These are phyloP conservation scores for Eucera pruinosa DNA, from an alignment of 2,888 invertebrate species.

Conservation along the genomic window DNA sequence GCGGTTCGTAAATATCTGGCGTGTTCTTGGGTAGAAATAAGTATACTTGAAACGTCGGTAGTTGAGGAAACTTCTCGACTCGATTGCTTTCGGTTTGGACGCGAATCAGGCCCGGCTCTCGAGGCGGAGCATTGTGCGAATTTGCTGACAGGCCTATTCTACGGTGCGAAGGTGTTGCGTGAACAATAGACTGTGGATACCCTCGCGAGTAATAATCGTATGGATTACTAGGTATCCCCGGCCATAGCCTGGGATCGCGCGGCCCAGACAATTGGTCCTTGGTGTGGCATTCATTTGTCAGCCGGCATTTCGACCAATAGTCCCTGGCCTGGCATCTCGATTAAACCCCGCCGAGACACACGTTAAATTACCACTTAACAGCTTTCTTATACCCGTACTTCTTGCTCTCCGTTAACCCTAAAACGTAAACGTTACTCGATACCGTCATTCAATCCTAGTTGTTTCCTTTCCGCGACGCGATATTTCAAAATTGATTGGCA, in stretches of 20 bases:
- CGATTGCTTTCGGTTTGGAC: too few species aligned
- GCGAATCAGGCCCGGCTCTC: too few species aligned
- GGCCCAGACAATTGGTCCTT: constrained; percentile 21
- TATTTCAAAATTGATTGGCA: too few species aligned
- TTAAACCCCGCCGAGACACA: neutral
- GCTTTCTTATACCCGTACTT: neutral
- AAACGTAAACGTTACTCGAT: too few species aligned
- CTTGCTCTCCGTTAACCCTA: too few species aligned
- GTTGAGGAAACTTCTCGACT: too few species aligned
- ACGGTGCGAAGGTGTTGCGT: neutral
- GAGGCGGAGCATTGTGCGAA: constrained; percentile 3
- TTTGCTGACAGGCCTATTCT: constrained; percentile 16
- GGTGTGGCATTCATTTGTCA: constrained; percentile 34
- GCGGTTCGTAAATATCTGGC: too few species aligned
- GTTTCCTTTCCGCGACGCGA: too few species aligned
- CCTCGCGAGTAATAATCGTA: constrained; percentile 31
- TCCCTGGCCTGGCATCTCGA: constrained; percentile 3
- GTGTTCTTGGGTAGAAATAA: too few species aligned
- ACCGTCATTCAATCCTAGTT: too few species aligned
- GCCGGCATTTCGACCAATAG: constrained; percentile 1
- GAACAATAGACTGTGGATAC: constrained; percentile 33
- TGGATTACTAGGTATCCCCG: constrained; percentile 25
- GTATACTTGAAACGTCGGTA: too few species aligned
- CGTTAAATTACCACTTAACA: neutral
- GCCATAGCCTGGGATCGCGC: neutral